Conservation (phyloP, 2,113 vertebrate species). For the Paratilapia polleni region DNA sequence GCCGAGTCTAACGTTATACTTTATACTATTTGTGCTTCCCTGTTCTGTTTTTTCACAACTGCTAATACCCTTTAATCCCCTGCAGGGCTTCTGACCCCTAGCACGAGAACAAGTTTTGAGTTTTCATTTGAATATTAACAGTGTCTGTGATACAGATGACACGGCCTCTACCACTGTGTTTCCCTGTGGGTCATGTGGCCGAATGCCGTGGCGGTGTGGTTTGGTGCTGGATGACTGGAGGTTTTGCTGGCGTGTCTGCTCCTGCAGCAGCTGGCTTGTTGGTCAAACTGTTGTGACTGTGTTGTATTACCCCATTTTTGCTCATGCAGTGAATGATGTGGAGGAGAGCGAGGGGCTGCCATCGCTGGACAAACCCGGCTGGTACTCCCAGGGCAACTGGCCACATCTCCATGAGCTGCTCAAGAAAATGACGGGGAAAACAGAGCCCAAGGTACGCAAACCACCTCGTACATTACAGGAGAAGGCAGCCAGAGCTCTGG, state of each 20-base stretch:
- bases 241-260: not conserved
- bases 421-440: conserved; percentile 90
- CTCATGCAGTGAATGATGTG: conserved; percentile 86
- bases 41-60: not conserved
- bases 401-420: conserved; percentile 90
- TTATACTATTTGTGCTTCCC: not conserved
- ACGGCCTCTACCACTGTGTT: not conserved
- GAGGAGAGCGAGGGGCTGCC: conserved; percentile 87
- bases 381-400: conserved; percentile 97
- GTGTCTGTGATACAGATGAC: not conserved
- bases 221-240: not conserved
- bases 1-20: not conserved
- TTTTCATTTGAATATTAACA: too few species aligned
- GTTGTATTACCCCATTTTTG: not conserved
- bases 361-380: conserved; percentile 90
- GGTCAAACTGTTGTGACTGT: not conserved
- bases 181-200: conserved; percentile 2
- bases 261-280: conserved; percentile 8
- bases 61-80: not conserved
- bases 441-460: conserved; percentile 90
- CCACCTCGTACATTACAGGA: not conserved
- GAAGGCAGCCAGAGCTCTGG: not conserved
- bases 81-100: not conserved
- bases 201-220: not conserved
- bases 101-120: too few species aligned